Conservation (phyloP, 2,888 invertebrate species). For the Oxystoma pomonae region DNA sequence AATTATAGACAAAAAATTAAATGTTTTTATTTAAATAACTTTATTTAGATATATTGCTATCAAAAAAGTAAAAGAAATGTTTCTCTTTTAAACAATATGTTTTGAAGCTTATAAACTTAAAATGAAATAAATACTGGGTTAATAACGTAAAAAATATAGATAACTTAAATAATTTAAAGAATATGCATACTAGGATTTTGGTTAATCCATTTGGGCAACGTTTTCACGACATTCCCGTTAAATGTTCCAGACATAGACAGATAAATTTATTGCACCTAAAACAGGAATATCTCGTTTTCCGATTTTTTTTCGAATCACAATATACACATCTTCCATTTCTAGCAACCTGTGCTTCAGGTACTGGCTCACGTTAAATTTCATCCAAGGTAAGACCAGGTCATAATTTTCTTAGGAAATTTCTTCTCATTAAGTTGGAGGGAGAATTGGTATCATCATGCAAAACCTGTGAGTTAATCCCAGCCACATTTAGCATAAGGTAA, state of each 20-base stretch:
- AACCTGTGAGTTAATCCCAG: conserved; percentile 26
- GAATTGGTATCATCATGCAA: conserved; percentile 12
- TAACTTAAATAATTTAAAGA: no score
- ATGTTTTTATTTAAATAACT: no score
- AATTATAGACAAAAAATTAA: no score
- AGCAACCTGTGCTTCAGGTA: background rate
- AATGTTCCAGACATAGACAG: conserved; percentile 4
- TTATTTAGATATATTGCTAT: no score
- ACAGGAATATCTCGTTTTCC: conserved; percentile 7
- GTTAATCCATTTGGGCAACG: background rate
- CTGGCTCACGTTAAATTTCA: background rate
- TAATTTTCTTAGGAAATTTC: conserved; percentile 15
- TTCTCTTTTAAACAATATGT: no score
- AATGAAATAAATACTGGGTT: no score
- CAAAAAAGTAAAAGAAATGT: no score
- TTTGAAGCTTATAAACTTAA: no score
- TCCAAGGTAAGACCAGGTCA: conserved; percentile 6
- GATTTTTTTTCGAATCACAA: conserved; percentile 9
- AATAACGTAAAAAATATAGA: no score
- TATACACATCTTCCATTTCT: background rate
- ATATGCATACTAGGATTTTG: no score
- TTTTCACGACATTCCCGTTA: background rate
- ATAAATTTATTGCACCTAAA: conserved; percentile 1
- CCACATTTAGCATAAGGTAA: conserved; percentile 29
- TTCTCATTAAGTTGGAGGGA: conserved; percentile 6